These are phyloP conservation scores for Pemphigus obesinymphae DNA, from an alignment of 1,140 invertebrate genomes.

Conservation along the genomic window DNA sequence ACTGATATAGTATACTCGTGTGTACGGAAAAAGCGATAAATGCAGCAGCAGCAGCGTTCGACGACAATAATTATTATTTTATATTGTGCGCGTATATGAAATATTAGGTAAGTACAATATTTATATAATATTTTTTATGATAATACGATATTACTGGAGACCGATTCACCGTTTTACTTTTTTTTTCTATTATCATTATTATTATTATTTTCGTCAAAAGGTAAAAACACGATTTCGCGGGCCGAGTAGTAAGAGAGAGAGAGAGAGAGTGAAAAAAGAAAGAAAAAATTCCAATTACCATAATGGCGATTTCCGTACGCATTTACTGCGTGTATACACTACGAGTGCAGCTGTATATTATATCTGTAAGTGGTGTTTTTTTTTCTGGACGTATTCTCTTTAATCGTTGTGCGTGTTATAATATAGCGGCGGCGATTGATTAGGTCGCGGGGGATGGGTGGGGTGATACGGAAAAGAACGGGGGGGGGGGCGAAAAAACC, in stretches of 20 bases:
- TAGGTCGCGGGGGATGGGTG: neutral
- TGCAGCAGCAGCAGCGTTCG: no score
- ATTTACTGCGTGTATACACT: neutral
- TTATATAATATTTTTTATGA: no score
- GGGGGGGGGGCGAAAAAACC: neutral
- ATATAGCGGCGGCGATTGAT: no score
- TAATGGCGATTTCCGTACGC: neutral
- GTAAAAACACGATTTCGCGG: neutral
- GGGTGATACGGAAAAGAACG: neutral
- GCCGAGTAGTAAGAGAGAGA: no score
- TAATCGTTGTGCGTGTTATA: neutral
- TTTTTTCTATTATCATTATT: neutral
- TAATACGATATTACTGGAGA: neutral
- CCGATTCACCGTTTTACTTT: neutral
- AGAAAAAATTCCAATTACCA: constrained; percentile 6
- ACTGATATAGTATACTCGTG: neutral
- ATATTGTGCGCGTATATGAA: neutral
- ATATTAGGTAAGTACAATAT: neutral
- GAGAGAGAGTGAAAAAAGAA: neutral
- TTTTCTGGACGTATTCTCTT: neutral
- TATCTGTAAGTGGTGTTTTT: neutral
- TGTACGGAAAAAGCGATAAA: neutral
- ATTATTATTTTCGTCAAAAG: neutral
- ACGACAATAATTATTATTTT: neutral
- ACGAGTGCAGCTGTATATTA: neutral